Conservation (phyloP, 2,797 vertebrate species). For the Spinus olivaceus region DNA sequence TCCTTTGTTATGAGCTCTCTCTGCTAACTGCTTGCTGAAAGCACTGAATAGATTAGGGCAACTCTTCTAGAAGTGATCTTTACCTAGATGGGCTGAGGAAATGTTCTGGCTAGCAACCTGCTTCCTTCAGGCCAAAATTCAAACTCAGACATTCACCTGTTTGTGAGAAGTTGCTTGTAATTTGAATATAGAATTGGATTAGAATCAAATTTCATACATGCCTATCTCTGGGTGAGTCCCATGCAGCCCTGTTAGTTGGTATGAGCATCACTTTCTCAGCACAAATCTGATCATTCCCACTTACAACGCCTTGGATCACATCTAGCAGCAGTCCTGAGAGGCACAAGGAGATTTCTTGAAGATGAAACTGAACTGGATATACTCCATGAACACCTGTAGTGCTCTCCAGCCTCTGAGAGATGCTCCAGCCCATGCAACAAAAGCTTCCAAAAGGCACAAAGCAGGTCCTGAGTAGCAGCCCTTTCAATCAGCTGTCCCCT, state of each 20-base stretch:
- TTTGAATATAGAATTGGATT: background rate
- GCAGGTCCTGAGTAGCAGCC: background rate
- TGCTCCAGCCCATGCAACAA: background rate
- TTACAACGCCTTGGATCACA: background rate
- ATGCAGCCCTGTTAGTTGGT: rapidly evolving
- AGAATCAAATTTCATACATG: background rate
- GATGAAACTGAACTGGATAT: background rate
- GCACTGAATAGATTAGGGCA: background rate
- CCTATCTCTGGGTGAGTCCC: background rate
- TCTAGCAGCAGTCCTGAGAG: background rate
- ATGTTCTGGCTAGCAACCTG: background rate
- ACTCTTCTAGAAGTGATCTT: background rate
- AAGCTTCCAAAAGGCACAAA: background rate
- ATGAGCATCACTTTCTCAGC: background rate
- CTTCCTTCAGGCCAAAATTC: background rate
- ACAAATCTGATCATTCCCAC: background rate
- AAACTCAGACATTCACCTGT: background rate
- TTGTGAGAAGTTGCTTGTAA: background rate
- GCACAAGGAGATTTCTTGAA: background rate
- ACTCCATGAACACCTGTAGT: background rate
- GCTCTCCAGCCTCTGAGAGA: background rate
- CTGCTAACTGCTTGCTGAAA: background rate
- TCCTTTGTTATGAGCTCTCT: background rate
- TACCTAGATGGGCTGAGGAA: background rate
- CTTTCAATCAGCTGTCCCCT: background rate